phyloP scores from a whole-genome alignment of 2,113 vertebrate species.

The Cynoglossus semilaevis region DNA sequence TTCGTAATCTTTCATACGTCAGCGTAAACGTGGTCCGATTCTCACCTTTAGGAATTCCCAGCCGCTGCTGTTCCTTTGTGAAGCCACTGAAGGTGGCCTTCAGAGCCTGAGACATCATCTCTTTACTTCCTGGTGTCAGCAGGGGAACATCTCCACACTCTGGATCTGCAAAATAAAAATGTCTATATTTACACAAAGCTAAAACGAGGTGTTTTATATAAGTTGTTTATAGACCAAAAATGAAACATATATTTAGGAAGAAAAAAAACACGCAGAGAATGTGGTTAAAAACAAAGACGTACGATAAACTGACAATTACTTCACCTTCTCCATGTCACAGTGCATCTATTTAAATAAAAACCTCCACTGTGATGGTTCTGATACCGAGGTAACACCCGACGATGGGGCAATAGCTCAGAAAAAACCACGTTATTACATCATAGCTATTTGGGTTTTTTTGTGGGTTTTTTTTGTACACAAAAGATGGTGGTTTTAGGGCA shows the following conservation, averaged over 20 bases:
- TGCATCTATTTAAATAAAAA: constrained; percentile 30
- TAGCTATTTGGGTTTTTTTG: too few species aligned
- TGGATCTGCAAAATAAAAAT: constrained; percentile 80
- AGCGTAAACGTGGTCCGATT: too few species aligned
- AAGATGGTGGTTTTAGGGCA: too few species aligned
- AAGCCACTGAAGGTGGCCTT: constrained; percentile 98
- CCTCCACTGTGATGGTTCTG: constrained; percentile 16
- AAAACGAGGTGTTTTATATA: too few species aligned
- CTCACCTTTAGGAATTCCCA: constrained; percentile 95
- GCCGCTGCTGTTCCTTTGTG: constrained; percentile 91
- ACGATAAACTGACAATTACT: constrained; percentile 48
- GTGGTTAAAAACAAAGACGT: constrained; percentile 29
- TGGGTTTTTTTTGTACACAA: too few species aligned
- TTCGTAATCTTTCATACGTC: too few species aligned
- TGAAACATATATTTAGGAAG: too few species aligned
- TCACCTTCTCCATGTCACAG: constrained; percentile 30
- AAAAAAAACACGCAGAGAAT: too few species aligned
- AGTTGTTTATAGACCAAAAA: too few species aligned
- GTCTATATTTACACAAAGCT: not conserved
- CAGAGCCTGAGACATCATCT: constrained; percentile 99
- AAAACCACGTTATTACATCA: too few species aligned
- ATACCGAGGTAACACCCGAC: not conserved
- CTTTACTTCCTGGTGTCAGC: constrained; percentile 96
- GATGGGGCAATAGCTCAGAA: too few species aligned
- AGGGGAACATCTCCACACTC: constrained; percentile 96